Evolutionary conservation across 2,888 invertebrate species (phyloP).

Genomic region (Trypoxylon attenuatum): DNA sequence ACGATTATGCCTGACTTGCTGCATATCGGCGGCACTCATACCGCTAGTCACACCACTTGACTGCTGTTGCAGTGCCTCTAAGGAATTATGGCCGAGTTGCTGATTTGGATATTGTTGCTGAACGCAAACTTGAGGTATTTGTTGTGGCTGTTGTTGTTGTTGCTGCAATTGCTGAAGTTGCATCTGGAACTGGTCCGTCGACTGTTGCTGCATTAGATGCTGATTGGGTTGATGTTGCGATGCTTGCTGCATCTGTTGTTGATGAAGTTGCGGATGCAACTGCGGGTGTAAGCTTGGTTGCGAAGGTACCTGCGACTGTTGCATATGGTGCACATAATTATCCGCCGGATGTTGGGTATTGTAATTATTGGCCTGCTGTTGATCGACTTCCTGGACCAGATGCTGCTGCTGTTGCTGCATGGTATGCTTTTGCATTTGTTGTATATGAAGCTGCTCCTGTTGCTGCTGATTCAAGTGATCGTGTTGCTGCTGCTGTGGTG

Average conservation of each 20-base stretch:
- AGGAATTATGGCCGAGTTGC: conserved; percentile 69
- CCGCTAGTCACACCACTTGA: too few relatives aligned
- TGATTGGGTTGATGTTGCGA: conserved; percentile 61
- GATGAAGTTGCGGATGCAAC: conserved; percentile 68
- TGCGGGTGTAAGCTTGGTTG: conserved; percentile 62
- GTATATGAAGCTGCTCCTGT: conserved; percentile 61
- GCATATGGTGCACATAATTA: conserved; percentile 65
- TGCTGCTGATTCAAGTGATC: conserved; percentile 67
- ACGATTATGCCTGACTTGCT: conserved; percentile 62
- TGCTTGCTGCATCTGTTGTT: conserved; percentile 59
- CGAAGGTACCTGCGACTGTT: conserved; percentile 57
- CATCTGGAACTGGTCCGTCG: conserved; percentile 60
- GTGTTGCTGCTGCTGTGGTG: conserved; percentile 60
- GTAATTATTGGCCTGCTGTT: conserved; percentile 53
- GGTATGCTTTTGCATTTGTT: conserved; percentile 55
- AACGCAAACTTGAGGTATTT: conserved; percentile 70
- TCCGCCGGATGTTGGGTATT: conserved; percentile 60
- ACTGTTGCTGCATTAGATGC: conserved; percentile 57
- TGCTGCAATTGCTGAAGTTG: conserved; percentile 71
- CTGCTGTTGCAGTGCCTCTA: conserved; percentile 64
- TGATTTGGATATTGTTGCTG: conserved; percentile 68
- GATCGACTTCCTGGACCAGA: conserved; percentile 53
- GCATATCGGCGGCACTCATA: conserved; percentile 60
- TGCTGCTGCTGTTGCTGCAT: conserved; percentile 54
- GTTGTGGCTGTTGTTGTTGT: conserved; percentile 67